Evolutionary conservation across 2,113 vertebrate species (phyloP), one percentile per base, ranked within the genome.

Genomic region (Tichodroma muraria): DNA sequence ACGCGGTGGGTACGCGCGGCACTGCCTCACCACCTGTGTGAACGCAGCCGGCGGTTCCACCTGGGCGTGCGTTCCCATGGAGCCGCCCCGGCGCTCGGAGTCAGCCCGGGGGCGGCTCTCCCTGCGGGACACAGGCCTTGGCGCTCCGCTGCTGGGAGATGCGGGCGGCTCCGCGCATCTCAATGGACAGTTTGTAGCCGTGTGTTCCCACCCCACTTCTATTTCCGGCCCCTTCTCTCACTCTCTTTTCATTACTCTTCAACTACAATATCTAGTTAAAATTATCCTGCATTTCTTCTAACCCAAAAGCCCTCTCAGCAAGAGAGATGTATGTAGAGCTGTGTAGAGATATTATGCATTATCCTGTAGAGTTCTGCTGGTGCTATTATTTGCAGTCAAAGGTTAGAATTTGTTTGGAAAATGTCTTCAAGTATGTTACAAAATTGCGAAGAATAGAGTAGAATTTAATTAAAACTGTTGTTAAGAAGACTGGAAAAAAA

Each of bases 11-110:
- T 81, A 8, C 37, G 68, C 1, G 0, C 12, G 20, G 77, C n/a
- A 6, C 44, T 64, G 19, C 38, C 38, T 82, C 73, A 25, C 22
- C 50, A 38, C 73, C 54, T 18, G 44, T 33, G 38, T 25, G 19
- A 45, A 28, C 3, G n/a, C 23, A 61, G 28, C 53, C 91, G 73
- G 49, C 61, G 68, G 0, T 35, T 53, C 31, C 37, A 8, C 9
- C 42, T 33, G 63, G 49, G 35, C 0, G 0, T 2, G 6, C 38
- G 33, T 15, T 63, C 21, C 3, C 38, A 11, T 21, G 37, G 40
- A 59, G 68, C 64, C 11, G 3, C 59, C 42, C 15, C 42, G 42
- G 42, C n/a, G n/a, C n/a, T n/a, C n/a, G n/a, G 80, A 59, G 13
- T 24, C 40, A 7, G 15, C 24, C 42, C 2, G 19, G 76, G 37